A percentile compares a stretch with the other conserved stretches of the same genome.
phyloP scores from a whole-genome alignment of 2,888 invertebrate genomes.

The Brenthis hecate region DNA sequence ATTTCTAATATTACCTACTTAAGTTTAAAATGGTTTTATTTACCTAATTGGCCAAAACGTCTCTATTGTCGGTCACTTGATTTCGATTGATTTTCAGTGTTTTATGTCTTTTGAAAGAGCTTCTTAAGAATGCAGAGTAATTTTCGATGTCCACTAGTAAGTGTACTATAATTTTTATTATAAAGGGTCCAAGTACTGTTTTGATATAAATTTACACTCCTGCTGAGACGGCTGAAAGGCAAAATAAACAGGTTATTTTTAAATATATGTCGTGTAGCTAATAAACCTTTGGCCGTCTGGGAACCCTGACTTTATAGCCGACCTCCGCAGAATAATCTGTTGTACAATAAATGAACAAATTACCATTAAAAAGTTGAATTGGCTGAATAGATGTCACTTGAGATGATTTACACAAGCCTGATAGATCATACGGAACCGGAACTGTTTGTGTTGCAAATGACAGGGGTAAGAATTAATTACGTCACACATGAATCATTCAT shows the following conservation, averaged over 20 bases:
- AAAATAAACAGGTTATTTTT: constrained; percentile 33
- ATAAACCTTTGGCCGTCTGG: constrained; percentile 32
- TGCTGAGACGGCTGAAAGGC: constrained; percentile 20
- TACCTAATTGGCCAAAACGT: no score
- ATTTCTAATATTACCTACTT: no score
- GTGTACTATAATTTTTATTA: background rate
- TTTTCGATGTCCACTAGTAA: no score
- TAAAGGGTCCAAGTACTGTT: background rate
- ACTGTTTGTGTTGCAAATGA: constrained; percentile 1
- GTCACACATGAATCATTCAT: no score
- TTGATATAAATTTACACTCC: constrained; percentile 12
- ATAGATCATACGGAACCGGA: background rate
- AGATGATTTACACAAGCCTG: background rate
- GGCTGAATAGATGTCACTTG: background rate
- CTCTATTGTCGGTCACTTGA: no score
- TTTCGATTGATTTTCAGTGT: no score
- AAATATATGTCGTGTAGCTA: constrained; percentile 31
- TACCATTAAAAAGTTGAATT: constrained; percentile 1
- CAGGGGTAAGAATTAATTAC: background rate
- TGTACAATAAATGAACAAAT: constrained; percentile 21
- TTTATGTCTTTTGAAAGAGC: no score
- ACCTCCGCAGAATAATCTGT: constrained; percentile 30
- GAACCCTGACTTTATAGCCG: constrained; percentile 28
- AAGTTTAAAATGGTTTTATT: no score
- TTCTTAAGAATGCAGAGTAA: no score